Conservation (phyloP, 2,113 vertebrate genomes). For the Glaucomys volans region DNA sequence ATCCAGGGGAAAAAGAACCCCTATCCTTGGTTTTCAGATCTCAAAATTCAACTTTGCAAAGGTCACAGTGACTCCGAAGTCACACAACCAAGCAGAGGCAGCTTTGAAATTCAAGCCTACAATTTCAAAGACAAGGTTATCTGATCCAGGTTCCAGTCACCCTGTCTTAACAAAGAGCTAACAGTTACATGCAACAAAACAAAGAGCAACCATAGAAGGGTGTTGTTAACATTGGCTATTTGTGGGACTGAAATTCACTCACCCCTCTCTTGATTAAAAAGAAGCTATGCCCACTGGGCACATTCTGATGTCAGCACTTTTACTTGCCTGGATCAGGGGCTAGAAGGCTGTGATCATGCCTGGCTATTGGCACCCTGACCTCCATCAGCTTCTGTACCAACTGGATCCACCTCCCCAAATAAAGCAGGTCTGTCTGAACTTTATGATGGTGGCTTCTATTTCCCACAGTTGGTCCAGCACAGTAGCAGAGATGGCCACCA, state of each 20-base stretch:
- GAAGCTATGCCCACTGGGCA: not conserved
- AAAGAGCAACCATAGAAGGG: not conserved
- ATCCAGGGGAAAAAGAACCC: not conserved
- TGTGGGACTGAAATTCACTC: not conserved
- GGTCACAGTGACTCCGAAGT: not conserved
- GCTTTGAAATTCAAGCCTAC: not conserved
- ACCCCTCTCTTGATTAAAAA: not conserved
- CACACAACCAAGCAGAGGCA: not conserved
- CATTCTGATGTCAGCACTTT: not conserved
- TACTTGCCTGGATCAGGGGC: not conserved
- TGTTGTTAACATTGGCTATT: not conserved
- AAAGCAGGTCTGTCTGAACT: not conserved
- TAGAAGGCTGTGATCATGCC: not conserved
- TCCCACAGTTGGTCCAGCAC: not conserved
- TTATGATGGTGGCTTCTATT: accelerated
- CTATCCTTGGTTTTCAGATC: conserved; percentile 11
- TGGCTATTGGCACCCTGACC: not conserved
- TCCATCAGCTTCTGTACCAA: not conserved
- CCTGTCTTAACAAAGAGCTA: not conserved
- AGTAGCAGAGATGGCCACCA: not conserved
- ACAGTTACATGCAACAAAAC: not conserved
- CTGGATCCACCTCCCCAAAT: not conserved
- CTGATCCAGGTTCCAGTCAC: not conserved
- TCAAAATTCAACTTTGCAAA: not conserved
- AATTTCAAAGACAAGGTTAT: not conserved